phyloP scores from a whole-genome alignment of 2,888 invertebrate genomes.

The Argyra leucocephala region DNA sequence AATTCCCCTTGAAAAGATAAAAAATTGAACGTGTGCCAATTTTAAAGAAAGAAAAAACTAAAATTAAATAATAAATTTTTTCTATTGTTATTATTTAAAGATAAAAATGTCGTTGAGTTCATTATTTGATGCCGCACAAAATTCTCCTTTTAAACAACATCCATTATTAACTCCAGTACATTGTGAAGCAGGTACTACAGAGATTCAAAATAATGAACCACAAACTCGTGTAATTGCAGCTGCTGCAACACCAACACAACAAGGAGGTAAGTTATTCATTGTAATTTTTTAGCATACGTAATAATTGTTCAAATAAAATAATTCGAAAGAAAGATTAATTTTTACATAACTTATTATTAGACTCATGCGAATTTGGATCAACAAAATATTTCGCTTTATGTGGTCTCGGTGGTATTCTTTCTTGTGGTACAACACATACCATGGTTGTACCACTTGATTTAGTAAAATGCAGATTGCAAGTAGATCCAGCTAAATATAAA shows the following conservation, averaged over 20 bases:
- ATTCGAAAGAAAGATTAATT: no score
- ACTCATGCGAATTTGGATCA: constrained; percentile 86
- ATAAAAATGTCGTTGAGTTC: constrained; percentile 49
- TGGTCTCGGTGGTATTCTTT: constrained; percentile 74
- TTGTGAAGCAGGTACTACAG: constrained; percentile 45
- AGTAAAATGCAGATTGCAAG: constrained; percentile 90
- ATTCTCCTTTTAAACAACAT: constrained; percentile 56
- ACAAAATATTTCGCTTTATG: constrained; percentile 82
- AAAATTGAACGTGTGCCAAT: neutral
- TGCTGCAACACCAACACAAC: constrained; percentile 33
- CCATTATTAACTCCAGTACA: constrained; percentile 48
- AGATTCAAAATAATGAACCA: constrained; percentile 6
- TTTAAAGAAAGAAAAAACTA: neutral
- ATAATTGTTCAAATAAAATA: neutral
- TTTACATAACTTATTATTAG: constrained; percentile 25
- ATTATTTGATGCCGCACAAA: constrained; percentile 53
- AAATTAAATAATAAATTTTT: neutral
- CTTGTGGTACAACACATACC: constrained; percentile 49
- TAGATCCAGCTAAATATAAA: constrained; percentile 88
- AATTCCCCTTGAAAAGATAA: neutral
- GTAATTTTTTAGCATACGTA: neutral
- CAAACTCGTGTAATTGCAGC: neutral
- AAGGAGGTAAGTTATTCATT: constrained; percentile 33
- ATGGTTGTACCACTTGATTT: constrained; percentile 85
- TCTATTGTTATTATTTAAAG: neutral